These are phyloP conservation scores for Pangasius djambal DNA, from an alignment of 2,797 vertebrate species.

Conservation along the genomic window DNA sequence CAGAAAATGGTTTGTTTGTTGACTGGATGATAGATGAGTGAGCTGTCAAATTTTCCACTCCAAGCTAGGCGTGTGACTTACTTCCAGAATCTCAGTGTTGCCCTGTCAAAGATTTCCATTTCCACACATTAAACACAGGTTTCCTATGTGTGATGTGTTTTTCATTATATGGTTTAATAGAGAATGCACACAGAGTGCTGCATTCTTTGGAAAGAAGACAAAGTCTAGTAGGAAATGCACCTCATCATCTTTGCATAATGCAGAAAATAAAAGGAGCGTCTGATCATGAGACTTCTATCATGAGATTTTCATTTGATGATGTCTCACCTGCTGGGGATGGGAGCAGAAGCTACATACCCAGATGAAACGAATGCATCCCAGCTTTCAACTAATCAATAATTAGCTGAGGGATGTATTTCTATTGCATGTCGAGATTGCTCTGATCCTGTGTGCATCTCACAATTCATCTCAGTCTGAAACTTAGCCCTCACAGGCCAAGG, in stretches of 20 bases:
- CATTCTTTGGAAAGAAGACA: not conserved
- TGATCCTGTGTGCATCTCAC: constrained; percentile 63
- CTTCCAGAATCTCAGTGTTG: not conserved
- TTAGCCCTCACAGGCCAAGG: constrained; percentile 27
- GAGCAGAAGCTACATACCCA: constrained; percentile 49
- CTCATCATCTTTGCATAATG: constrained; percentile 12
- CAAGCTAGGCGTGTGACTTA: not conserved
- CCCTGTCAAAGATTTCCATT: not conserved
- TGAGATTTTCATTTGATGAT: constrained; percentile 29
- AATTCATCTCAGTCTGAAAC: constrained; percentile 64
- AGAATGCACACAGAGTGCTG: constrained; percentile 7
- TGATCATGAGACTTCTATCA: constrained; percentile 23
- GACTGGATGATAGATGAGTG: not conserved
- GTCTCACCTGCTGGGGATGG: constrained; percentile 34
- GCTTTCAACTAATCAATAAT: constrained; percentile 68
- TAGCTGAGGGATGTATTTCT: constrained; percentile 61
- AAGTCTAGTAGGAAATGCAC: constrained; percentile 6
- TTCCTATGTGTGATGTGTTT: not conserved
- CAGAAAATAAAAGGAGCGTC: constrained; percentile 3
- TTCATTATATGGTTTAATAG: not conserved
- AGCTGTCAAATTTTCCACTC: not conserved
- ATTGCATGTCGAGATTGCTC: constrained; percentile 62
- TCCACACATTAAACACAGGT: not conserved
- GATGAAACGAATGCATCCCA: constrained; percentile 40
- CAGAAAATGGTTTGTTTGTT: not conserved